Base-by-base conservation (phyloP, 2,113 vertebrate genomes). In the Camelus bactrianus region DNA sequence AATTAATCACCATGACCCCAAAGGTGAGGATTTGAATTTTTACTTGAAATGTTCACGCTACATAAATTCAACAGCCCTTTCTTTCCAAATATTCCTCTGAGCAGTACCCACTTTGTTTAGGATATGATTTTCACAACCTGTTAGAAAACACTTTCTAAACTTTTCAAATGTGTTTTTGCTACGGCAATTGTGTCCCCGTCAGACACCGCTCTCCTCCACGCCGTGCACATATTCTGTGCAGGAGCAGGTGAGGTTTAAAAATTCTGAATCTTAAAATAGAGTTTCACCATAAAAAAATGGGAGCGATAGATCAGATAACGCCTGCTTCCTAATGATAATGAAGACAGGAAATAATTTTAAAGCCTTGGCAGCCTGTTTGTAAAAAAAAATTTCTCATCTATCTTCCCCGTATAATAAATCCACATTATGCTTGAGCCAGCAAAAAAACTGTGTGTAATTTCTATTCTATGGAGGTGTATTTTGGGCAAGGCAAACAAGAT, bases 341-440 rank as follows among this genome's bases (percentile, higher is more conserved):
- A 97, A 85, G 96, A 60, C 5, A 90, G 85, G 96, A 98, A 98
- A 95, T 96, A 98, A 95, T 94, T 93, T 96, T 84, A 72, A 96
- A 95, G 26, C 22, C 89, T 52, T 98, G 32, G 13, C 46, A 0
- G 0, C 5, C 69, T 80, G 8, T 46, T 79, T 30, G 70, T 69
- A 24, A 79, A 94, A 46, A 52, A 1, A 0, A 2, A 1, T 4
- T 3, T 89, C 69, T 84, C 86, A 72, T 86, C 32, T 67, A 82
- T 60, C 30, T 58, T 95, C 30, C 38, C 24, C 80, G 69, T 94
- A 69, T 92, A 98, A 96, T 88, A 98, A 97, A 97, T 93, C 54
- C 1, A 1, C 52, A 92, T 75, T 96, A 96, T 76, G 42, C 65
- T 98, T 86, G 96, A 97, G 83, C 62, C 64, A 96, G 88, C 48